Conservation (phyloP, 2,888 invertebrate genomes). For the Agelastica alni region DNA sequence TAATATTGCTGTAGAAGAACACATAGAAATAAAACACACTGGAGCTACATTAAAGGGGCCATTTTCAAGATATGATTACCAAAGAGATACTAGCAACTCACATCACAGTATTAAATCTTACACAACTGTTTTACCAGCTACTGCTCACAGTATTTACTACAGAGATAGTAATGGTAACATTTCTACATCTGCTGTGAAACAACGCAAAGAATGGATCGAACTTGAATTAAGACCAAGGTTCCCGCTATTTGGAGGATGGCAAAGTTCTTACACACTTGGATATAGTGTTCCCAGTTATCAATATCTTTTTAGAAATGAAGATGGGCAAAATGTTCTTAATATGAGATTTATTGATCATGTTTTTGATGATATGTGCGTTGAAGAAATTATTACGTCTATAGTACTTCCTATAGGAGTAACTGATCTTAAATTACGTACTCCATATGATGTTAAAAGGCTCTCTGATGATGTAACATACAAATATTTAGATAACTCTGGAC, state of each 20-base stretch:
- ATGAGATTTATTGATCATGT: constrained; percentile 97
- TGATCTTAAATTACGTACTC: constrained; percentile 79
- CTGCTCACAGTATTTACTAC: constrained; percentile 96
- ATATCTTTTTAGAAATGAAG: constrained; percentile 82
- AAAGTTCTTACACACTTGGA: constrained; percentile 93
- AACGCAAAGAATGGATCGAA: constrained; percentile 90
- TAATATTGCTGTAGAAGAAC: constrained; percentile 96
- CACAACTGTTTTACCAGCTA: constrained; percentile 81
- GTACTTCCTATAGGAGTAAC: constrained; percentile 92
- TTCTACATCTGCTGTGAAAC: constrained; percentile 91
- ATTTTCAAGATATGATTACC: constrained; percentile 97
- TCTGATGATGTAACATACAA: constrained; percentile 83
- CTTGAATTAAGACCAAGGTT: constrained; percentile 95
- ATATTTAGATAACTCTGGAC: constrained; percentile 91
- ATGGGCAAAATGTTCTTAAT: constrained; percentile 76
- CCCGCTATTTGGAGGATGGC: constrained; percentile 99
- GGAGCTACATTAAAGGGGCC: constrained; percentile 93
- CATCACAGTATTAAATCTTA: constrained; percentile 90
- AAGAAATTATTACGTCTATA: constrained; percentile 84
- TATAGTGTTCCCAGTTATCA: constrained; percentile 95
- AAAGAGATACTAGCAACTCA: constrained; percentile 86
- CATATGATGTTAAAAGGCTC: constrained; percentile 77
- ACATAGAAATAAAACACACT: constrained; percentile 87
- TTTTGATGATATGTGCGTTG: constrained; percentile 95
- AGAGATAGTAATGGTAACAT: constrained; percentile 98